Base-by-base conservation (phyloP, 2,113 vertebrate genomes). In the Notarius lentiginosus region DNA sequence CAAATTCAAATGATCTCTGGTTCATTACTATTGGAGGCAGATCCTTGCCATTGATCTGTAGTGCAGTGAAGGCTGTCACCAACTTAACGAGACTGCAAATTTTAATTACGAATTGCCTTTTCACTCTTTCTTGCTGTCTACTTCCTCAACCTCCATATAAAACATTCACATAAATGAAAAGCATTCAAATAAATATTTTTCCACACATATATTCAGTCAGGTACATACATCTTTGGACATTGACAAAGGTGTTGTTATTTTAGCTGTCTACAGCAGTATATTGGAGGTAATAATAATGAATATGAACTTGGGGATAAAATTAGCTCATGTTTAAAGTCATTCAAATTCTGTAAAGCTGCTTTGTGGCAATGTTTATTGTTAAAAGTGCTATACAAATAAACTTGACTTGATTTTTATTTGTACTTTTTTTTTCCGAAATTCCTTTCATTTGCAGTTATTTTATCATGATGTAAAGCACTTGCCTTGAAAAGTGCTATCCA, bases 21-120 rank as follows among this genome's bases (percentile, higher is more conserved):
- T 91, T 92, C 84, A 87, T 94, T 92, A 89, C 90, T 88, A 94
- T 93, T 89, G 84, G 89, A 93, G 91, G 92, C 88, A 91, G 91
- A 92, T 92, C 87, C 90, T 86, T 6, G 79, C 87, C 90, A 94
- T 94, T 86, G 93, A 95, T 95, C 53, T 22, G 34, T n/a, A 41
- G 89, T 79, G 79, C 84, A 27, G 87, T 86, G 88, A 88, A 89
- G 88, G 88, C 91, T 94, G 94, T 94, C 93, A 90, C 91, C 92
- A 91, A 93, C 92, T 92, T 95, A 94, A 95, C 92, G 88, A 92
- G 91, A 93, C 89, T 90, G 89, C 92, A 93, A 90, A 87, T 93
- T 93, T 91, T 94, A 94, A 95, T 95, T 94, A 93, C 88, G 70
- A 92, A 93, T 94, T 90, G 85, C 89, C 89, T 88, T 90, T 82